A percentile compares a stretch with the other conserved stretches of the same genome.
These are phyloP conservation scores for Lutraria lutraria DNA, from an alignment of 2,888 invertebrate species.

Conservation along the genomic window DNA sequence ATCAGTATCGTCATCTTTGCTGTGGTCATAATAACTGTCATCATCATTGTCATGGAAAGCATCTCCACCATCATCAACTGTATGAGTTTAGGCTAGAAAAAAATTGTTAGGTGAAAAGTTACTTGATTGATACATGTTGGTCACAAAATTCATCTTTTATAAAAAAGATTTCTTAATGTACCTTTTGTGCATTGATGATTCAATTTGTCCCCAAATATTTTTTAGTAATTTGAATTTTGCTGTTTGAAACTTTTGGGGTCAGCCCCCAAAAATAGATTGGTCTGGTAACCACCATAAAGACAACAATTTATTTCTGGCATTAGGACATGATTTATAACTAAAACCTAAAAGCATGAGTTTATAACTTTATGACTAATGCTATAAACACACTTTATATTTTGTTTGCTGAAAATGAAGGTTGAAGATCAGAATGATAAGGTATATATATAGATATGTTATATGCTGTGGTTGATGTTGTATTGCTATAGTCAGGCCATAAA, in stretches of 20 bases:
- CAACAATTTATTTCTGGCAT: neutral
- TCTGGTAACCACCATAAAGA: neutral
- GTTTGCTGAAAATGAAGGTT: neutral
- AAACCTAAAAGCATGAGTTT: neutral
- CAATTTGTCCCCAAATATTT: too few relatives aligned
- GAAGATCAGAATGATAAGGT: constrained; percentile 13
- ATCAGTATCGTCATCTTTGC: neutral
- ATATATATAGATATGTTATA: neutral
- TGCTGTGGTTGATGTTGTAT: neutral
- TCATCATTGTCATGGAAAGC: neutral
- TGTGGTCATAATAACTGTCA: neutral
- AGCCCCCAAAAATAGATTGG: too few relatives aligned
- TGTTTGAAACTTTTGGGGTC: too few relatives aligned
- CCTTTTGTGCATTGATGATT: too few relatives aligned
- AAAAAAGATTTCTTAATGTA: too few relatives aligned
- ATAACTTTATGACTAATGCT: neutral
- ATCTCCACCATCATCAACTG: neutral
- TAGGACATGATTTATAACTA: neutral
- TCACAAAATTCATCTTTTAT: too few relatives aligned
- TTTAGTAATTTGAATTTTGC: too few relatives aligned
- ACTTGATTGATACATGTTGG: too few relatives aligned
- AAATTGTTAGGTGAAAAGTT: too few relatives aligned
- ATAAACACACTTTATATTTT: neutral
- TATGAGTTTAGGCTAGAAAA: too few relatives aligned
- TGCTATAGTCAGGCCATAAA: neutral